Percentiles rank a stretch among this genome's conserved stretches.
phyloP scores from a whole-genome alignment of 2,113 vertebrate genomes.

The Hystrix brachyura region DNA sequence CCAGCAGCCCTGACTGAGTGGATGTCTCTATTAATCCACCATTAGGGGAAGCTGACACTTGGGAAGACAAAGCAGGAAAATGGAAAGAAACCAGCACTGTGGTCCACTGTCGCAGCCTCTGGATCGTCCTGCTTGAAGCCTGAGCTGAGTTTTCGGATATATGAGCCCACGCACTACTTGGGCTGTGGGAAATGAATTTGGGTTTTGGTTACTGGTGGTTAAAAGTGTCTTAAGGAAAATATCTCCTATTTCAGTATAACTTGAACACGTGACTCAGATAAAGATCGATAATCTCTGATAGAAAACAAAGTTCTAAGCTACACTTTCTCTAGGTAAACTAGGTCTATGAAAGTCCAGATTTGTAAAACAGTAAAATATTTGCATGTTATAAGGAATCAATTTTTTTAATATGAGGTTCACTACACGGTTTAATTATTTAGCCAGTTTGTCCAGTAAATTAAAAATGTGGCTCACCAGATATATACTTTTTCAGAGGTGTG shows the following conservation, averaged over 20 bases:
- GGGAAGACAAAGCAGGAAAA: slow-evolving; percentile 5
- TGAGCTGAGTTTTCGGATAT: slow-evolving; percentile 8
- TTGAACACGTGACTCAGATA: not conserved
- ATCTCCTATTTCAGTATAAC: not conserved
- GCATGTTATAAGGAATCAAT: not conserved
- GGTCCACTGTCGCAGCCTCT: not conserved
- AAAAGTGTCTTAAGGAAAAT: slow-evolving; percentile 53
- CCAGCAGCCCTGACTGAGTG: not conserved
- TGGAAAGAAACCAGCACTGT: not conserved
- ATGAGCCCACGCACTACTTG: not conserved
- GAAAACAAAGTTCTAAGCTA: not conserved
- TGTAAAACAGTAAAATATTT: not conserved
- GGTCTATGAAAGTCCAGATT: not conserved
- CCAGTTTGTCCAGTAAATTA: not conserved
- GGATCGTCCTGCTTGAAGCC: not conserved
- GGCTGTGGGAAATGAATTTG: not conserved
- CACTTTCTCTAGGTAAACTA: not conserved
- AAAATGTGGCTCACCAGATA: not conserved
- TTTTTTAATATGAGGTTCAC: not conserved
- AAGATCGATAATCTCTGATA: not conserved
- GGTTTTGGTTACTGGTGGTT: not conserved
- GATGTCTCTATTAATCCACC: not conserved
- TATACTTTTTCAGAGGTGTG: not conserved
- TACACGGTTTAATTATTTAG: not conserved
- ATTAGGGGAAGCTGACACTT: not conserved